These are phyloP conservation scores for Calliopum simillimum DNA, from an alignment of 2,888 invertebrate species.

Conservation along the genomic window DNA sequence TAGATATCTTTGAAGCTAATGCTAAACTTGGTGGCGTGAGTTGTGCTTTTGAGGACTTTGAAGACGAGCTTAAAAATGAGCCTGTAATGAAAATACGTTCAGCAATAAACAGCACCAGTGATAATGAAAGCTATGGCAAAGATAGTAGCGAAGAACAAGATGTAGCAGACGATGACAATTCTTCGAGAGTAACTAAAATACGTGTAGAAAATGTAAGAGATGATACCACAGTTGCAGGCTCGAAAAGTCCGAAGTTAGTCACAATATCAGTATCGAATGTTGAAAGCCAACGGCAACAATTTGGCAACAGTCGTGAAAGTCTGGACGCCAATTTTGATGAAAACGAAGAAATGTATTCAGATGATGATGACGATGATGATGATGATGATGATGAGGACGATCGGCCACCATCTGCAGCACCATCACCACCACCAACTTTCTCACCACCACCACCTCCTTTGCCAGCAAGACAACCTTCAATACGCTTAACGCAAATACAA, in stretches of 20 bases:
- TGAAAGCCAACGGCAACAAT: constrained; percentile 42
- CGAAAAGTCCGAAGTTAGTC: too few relatives aligned
- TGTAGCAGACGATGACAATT: constrained; percentile 51
- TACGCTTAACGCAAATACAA: constrained; percentile 28
- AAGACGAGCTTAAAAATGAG: constrained; percentile 61
- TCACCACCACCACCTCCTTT: constrained; percentile 58
- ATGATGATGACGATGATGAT: constrained; percentile 36
- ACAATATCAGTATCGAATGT: not conserved
- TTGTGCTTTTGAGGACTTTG: constrained; percentile 62
- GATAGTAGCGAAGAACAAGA: constrained; percentile 52
- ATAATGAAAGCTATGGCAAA: constrained; percentile 39
- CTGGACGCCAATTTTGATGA: constrained; percentile 53
- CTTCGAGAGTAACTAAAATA: constrained; percentile 50
- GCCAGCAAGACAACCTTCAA: constrained; percentile 51
- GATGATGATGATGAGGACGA: constrained; percentile 42
- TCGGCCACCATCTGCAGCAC: constrained; percentile 53
- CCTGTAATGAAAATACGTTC: constrained; percentile 54
- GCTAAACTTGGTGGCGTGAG: constrained; percentile 47
- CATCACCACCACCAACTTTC: constrained; percentile 52
- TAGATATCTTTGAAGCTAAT: constrained; percentile 62
- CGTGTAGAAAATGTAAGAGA: constrained; percentile 36
- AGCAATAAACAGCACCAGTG: constrained; percentile 43
- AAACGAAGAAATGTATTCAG: constrained; percentile 39
- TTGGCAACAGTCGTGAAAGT: constrained; percentile 59
- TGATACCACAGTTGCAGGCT: not conserved